Evolutionary conservation across 2,888 invertebrate species (phyloP).

Genomic region (Hoplodrina ambigua): DNA sequence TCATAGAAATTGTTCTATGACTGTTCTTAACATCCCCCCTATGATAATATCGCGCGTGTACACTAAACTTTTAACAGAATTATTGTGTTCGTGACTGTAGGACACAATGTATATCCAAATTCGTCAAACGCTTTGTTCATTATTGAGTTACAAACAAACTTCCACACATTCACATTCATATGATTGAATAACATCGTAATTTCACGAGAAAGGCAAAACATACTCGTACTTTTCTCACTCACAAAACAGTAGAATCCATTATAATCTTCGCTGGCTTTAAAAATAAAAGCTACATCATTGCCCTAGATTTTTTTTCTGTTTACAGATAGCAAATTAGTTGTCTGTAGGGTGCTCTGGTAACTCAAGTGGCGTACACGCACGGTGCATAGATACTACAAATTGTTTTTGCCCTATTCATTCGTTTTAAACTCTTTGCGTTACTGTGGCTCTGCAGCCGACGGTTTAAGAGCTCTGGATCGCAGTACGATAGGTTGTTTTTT

Average conservation of each 20-base stretch:
- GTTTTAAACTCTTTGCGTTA: slow-evolving; percentile 44
- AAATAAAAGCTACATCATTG: slow-evolving; percentile 3
- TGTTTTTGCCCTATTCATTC: slow-evolving; percentile 40
- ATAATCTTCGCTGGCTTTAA: neutral
- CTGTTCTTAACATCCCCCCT: too few relatives aligned
- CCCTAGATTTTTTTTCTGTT: slow-evolving; percentile 6
- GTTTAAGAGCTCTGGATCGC: slow-evolving; percentile 6
- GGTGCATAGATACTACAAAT: slow-evolving; percentile 19
- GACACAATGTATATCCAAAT: too few relatives aligned
- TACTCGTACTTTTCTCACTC: neutral
- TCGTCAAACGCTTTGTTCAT: too few relatives aligned
- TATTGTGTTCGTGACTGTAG: too few relatives aligned
- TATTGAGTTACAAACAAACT: neutral
- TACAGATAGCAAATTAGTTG: slow-evolving; percentile 40
- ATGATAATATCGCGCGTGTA: too few relatives aligned
- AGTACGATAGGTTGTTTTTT: slow-evolving; percentile 2
- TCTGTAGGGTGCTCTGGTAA: slow-evolving; percentile 12
- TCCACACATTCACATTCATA: neutral
- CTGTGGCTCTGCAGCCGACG: slow-evolving; percentile 7
- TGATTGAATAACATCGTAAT: neutral
- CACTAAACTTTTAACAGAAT: too few relatives aligned
- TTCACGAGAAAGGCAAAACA: too few relatives aligned
- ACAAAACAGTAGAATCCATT: neutral
- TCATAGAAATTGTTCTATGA: too few relatives aligned
- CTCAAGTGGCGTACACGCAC: slow-evolving; percentile 11